Evolutionary conservation across 2,888 invertebrate species (phyloP).

Genomic region (Marasmarcha lunaedactyla): DNA sequence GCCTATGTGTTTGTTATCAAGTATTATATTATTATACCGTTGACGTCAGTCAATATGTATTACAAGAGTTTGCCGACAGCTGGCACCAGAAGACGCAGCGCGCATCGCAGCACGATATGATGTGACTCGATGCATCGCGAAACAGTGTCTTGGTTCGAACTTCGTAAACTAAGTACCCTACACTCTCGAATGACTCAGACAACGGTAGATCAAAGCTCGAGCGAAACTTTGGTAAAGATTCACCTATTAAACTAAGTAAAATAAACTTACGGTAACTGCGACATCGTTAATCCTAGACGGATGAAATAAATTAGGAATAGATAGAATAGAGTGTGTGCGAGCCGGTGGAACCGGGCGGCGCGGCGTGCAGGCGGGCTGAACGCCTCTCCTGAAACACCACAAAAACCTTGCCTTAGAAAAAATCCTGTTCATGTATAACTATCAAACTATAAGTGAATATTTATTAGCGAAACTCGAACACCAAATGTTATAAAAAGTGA

Average conservation of each 20-base stretch:
- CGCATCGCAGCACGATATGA: neutral
- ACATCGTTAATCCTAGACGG: constrained; percentile 42
- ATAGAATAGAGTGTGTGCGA: neutral
- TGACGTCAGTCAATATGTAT: neutral
- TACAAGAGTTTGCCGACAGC: neutral
- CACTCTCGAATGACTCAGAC: constrained; percentile 19
- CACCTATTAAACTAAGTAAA: constrained; percentile 54
- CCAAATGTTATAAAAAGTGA: too few relatives aligned
- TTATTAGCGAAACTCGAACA: too few relatives aligned
- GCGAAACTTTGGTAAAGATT: constrained; percentile 62
- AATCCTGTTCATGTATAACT: too few relatives aligned
- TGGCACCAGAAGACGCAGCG: neutral
- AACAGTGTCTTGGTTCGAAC: too few relatives aligned
- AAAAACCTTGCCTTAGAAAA: constrained; percentile 16
- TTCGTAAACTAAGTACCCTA: neutral
- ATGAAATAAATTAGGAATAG: constrained; percentile 12
- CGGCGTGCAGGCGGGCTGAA: neutral
- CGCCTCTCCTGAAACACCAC: constrained; percentile 13
- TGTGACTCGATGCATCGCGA: constrained; percentile 7
- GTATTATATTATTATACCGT: too few relatives aligned
- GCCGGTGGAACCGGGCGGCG: constrained; percentile 5
- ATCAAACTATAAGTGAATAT: too few relatives aligned
- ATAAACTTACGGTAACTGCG: constrained; percentile 65
- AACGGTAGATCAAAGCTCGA: constrained; percentile 39
- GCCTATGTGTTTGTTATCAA: too few relatives aligned